Conservation (phyloP, 1,140 invertebrate species). For the Lordiphosa stackelbergi region DNA sequence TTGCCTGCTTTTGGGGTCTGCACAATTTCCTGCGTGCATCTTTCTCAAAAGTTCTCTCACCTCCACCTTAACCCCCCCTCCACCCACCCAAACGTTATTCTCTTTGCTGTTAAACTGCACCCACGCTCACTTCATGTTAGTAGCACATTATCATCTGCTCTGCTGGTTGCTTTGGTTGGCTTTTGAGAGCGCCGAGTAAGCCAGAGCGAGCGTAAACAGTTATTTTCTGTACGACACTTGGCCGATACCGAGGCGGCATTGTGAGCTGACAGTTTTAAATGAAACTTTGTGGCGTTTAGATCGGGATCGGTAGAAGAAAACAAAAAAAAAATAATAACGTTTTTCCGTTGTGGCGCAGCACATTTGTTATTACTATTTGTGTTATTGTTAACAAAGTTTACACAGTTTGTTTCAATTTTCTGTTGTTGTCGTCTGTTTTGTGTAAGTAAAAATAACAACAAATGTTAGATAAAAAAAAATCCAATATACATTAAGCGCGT, state of each 20-base stretch:
- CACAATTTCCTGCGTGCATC: too few relatives aligned
- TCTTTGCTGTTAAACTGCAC: too few relatives aligned
- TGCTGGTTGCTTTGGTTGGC: too few relatives aligned
- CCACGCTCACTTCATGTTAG: too few relatives aligned
- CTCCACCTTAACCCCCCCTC: too few relatives aligned
- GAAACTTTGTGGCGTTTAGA: slow-evolving; percentile 49
- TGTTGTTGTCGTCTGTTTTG: background rate
- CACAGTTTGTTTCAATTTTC: background rate
- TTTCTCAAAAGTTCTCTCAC: too few relatives aligned
- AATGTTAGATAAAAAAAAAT: slow-evolving; percentile 5
- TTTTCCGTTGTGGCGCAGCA: slow-evolving; percentile 17
- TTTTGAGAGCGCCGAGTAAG: too few relatives aligned
- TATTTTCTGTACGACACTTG: slow-evolving; percentile 34
- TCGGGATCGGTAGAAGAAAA: slow-evolving; percentile 15
- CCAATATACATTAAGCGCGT: slow-evolving; percentile 12
- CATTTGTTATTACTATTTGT: background rate
- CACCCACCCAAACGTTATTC: too few relatives aligned
- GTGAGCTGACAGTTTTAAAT: slow-evolving; percentile 51
- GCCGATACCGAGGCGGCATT: slow-evolving; percentile 36
- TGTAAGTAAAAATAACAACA: slow-evolving; percentile 4
- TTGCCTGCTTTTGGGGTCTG: too few relatives aligned
- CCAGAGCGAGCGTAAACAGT: background rate
- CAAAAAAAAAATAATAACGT: slow-evolving; percentile 12
- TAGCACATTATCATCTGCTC: too few relatives aligned
- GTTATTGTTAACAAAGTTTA: slow-evolving; percentile 12